phyloP scores from a whole-genome alignment of 2,113 vertebrate genomes.

The Heloderma charlesbogerti region DNA sequence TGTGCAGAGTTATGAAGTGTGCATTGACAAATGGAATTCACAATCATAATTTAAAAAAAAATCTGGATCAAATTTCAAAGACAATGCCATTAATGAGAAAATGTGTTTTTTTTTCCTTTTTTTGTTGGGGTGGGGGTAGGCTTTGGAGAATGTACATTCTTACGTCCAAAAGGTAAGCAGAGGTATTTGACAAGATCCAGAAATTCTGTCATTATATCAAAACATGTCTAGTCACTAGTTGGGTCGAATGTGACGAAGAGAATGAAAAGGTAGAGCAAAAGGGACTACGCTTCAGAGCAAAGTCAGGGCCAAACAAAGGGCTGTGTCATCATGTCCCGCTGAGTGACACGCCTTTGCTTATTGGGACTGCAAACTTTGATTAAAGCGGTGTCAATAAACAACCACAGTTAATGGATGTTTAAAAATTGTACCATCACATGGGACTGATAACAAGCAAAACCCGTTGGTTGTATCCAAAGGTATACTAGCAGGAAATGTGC shows the following conservation, averaged over 20 bases:
- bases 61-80: constrained; percentile 41
- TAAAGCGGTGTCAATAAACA: not conserved
- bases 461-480: not conserved
- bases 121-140: not conserved
- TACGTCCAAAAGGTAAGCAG: constrained; percentile 33
- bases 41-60: constrained; percentile 11
- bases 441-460: not conserved
- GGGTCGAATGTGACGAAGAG: constrained; percentile 22
- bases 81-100: constrained; percentile 39
- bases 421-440: not conserved
- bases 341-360: not conserved
- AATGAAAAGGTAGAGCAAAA: not conserved
- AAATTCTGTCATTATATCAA: constrained; percentile 32
- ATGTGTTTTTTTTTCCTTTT: not conserved
- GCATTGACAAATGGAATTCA: constrained; percentile 31
- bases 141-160: constrained; percentile 17
- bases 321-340: not conserved
- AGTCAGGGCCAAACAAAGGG: not conserved
- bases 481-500: not conserved
- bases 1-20: not conserved
- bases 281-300: not conserved
- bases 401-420: not conserved
- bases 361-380: not conserved
- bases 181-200: constrained; percentile 52
- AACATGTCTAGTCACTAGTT: constrained; percentile 38